Evolutionary conservation across 2,113 vertebrate species (phyloP).

Genomic region (Agapornis roseicollis): DNA sequence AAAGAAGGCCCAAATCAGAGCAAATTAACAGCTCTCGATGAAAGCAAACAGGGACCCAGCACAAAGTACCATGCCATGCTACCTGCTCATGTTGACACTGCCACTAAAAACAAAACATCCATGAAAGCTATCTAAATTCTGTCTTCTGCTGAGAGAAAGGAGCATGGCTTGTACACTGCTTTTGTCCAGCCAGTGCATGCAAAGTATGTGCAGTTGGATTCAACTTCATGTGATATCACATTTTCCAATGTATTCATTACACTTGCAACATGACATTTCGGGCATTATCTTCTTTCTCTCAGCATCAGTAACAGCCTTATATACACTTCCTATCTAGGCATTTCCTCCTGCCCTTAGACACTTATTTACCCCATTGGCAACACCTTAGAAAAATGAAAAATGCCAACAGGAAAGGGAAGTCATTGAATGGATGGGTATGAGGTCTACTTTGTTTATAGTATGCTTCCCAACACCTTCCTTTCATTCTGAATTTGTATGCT

Average conservation of each 20-base stretch:
- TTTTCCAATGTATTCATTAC: neutral
- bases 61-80: neutral
- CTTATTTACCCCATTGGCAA: neutral
- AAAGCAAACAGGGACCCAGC: neutral
- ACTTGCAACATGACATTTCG: neutral
- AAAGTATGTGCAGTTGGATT: neutral
- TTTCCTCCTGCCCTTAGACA: neutral
- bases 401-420: neutral
- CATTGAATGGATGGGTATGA: neutral
- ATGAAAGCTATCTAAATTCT: neutral
- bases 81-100: neutral
- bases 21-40: neutral
- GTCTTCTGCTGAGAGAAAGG: neutral
- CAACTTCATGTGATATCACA: neutral
- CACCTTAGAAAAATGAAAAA: neutral
- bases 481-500: neutral
- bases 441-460: neutral
- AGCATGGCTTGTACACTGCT: neutral
- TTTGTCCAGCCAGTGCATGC: neutral
- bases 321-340: neutral
- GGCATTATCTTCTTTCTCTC: neutral
- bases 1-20: neutral
- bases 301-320: neutral
- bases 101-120: neutral
- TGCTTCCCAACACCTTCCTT: neutral